Evolutionary conservation across 2,113 vertebrate species (phyloP), one percentile per base, ranked within the genome.

Genomic region (Istiophorus platypterus): DNA sequence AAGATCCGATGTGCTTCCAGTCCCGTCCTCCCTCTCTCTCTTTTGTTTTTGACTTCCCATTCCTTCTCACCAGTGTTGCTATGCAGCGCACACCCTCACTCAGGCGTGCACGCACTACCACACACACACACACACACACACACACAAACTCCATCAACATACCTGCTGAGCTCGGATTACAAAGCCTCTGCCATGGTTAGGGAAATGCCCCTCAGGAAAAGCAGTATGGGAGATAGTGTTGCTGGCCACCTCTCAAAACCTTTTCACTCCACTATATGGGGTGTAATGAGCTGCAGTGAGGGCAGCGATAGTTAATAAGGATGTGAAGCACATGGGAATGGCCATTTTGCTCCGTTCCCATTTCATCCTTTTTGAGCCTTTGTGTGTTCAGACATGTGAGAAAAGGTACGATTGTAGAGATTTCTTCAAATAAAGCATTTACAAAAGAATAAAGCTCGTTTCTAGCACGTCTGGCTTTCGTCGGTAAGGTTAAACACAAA

Each of bases 81-180:
- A 57, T 74, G 78, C 77, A 83, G 71, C 54, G 27, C 45, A 45
- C 65, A 42, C 54, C 2, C 49, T 52, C 22, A 18, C 45, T 49
- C 18, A 20, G 0, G 18, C 20, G 2, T 20, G 4, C 63, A 39
- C 18, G 51, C 47, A 56, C 73, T 18, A 45, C 12, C 45, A 20
- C 80, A 22, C 71, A 34, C 51, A 47, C 69, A 39, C 72, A 69
- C 54, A 61, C 22, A 13, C 75, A 47, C 69, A 37, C 24, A 14
- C 22, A 80, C 20, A 49, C 76, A 76, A 85, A 72, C 69, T 82
- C 76, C 78, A 86, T 87, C 87, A 85, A 63, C 78, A 42, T 88
- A 89, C 91, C 90, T 92, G 89, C 82, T 80, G 77, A 74, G 85
- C 62, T 93, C 90, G 82, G 75, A 89, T 93, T 93, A 91, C 91